A percentile compares a stretch with the other conserved stretches of the same genome.
Conservation (phyloP, 2,113 vertebrate genomes). For the Sinosuthora webbiana region DNA sequence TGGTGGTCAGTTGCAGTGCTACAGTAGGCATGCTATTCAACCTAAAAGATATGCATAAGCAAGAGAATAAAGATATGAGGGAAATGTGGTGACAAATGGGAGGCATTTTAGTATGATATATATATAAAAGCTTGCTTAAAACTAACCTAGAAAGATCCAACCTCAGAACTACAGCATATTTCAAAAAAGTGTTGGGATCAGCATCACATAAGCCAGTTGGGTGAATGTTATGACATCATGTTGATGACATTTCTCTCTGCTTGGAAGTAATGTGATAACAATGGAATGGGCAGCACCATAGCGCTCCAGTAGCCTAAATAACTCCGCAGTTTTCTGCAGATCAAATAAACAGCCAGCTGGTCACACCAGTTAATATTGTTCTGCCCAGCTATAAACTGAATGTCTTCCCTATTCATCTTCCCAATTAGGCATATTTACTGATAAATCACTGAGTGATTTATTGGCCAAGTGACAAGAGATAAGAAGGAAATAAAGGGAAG, state of each 20-base stretch:
- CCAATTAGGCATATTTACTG: not conserved
- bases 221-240: not conserved
- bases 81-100: not conserved
- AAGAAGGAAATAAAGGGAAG: not conserved
- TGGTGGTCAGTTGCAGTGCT: not conserved
- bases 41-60: not conserved
- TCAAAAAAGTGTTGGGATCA: not conserved
- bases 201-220: not conserved
- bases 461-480: not conserved
- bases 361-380: not conserved
- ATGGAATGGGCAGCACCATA: not conserved
- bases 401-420: not conserved
- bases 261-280: not conserved
- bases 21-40: not conserved
- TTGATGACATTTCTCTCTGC: slow-evolving; percentile 30
- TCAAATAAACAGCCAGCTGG: slow-evolving; percentile 29
- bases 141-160: not conserved
- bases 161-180: not conserved
- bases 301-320: not conserved
- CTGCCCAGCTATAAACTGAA: not conserved
- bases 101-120: not conserved
- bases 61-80: not conserved
- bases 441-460: slow-evolving; percentile 2
- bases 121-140: not conserved
- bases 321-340: slow-evolving; percentile 1